These are phyloP conservation scores for Chironomus riparius DNA, from an alignment of 2,888 invertebrate genomes.

Conservation along the genomic window DNA sequence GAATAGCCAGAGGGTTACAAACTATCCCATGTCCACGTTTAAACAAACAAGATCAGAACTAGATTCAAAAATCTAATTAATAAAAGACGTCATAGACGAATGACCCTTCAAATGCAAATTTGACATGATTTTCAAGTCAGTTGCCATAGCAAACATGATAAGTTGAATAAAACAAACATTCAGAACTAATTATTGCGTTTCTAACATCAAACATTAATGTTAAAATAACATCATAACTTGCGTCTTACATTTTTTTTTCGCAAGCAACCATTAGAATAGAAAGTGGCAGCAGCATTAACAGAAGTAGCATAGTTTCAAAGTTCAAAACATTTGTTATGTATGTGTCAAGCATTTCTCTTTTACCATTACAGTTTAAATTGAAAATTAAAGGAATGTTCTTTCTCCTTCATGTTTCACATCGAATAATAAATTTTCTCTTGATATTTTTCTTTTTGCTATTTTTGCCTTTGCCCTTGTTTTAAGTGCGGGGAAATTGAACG, in stretches of 20 bases:
- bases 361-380: constrained; percentile 5
- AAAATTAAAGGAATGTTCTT: constrained; percentile 22
- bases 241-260: background rate
- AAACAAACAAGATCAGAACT: too few species aligned
- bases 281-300: background rate
- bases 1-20: too few species aligned
- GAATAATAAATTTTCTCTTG: constrained; percentile 9
- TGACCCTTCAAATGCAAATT: too few species aligned
- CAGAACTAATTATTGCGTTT: too few species aligned
- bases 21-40: too few species aligned
- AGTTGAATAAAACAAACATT: too few species aligned
- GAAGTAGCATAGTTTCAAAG: constrained; percentile 9
- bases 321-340: constrained; percentile 24
- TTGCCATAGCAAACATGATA: too few species aligned
- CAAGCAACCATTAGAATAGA: background rate
- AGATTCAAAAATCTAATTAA: too few species aligned
- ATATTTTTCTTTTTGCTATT: background rate
- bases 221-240: too few species aligned
- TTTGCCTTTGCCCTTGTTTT: background rate
- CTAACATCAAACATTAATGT: too few species aligned
- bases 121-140: too few species aligned
- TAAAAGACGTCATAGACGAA: too few species aligned
- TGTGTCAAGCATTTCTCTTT: constrained; percentile 15
- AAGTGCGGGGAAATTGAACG: background rate
- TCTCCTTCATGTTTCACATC: background rate